These are phyloP conservation scores for Chrysocyon brachyurus DNA, from an alignment of 2,797 vertebrate species.

Conservation along the genomic window DNA sequence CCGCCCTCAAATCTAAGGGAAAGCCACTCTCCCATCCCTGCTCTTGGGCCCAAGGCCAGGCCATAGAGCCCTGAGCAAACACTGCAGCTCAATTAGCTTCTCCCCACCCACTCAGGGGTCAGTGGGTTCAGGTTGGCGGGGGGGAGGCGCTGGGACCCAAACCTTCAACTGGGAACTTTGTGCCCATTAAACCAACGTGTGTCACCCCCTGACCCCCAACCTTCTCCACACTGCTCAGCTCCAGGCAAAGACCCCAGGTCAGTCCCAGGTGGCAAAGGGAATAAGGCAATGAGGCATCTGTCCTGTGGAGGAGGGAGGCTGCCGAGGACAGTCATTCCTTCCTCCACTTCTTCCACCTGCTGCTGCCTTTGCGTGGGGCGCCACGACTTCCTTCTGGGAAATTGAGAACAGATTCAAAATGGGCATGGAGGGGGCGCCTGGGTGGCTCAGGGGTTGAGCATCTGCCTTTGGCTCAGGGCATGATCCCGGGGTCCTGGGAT, in stretches of 20 bases:
- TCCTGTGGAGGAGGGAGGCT: neutral
- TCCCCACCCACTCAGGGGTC: conserved; percentile 67
- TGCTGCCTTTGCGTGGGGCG: neutral
- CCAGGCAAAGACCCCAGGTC: conserved; percentile 47
- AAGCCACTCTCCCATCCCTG: neutral
- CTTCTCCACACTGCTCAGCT: neutral
- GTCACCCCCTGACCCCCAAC: neutral
- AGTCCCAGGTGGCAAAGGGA: accelerated
- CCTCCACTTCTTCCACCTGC: neutral
- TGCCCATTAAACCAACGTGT: conserved; percentile 72
- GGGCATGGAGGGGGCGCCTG: neutral
- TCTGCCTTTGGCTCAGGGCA: too few relatives aligned
- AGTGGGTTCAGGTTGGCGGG: conserved; percentile 42
- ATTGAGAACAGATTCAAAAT: neutral
- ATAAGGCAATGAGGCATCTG: neutral
- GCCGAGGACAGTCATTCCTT: neutral
- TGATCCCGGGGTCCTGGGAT: too few relatives aligned
- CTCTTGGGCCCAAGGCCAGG: conserved; percentile 38
- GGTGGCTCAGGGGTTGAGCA: too few relatives aligned
- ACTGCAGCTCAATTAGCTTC: conserved; percentile 32
- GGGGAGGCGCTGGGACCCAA: conserved; percentile 40
- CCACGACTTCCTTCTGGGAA: accelerated
- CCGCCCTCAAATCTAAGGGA: neutral
- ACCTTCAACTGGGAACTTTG: conserved; percentile 83
- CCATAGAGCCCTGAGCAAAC: conserved; percentile 59